Evolutionary conservation across 1,140 invertebrate genomes (phyloP).

Genomic region (Popillia japonica): DNA sequence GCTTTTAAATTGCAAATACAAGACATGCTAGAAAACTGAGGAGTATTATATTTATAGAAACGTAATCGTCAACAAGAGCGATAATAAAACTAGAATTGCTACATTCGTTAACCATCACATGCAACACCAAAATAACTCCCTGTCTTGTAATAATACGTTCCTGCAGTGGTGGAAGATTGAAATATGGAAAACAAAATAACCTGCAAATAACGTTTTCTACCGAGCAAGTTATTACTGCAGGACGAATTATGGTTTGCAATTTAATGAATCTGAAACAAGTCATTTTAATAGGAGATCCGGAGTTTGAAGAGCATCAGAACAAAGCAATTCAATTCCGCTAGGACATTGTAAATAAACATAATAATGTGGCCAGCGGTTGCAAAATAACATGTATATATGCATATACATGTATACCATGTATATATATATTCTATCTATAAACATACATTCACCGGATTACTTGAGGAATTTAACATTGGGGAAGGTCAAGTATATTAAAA

Average conservation of each 20-base stretch:
- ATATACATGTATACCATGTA: not conserved
- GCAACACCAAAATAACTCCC: not conserved
- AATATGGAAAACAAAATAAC: not conserved
- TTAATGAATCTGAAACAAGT: not conserved
- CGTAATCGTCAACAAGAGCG: not conserved
- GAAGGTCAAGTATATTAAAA: slow-evolving; percentile 13
- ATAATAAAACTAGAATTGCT: slow-evolving; percentile 1
- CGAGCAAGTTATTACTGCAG: not conserved
- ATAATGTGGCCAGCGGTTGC: not conserved
- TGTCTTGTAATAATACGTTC: not conserved
- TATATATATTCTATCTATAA: not conserved
- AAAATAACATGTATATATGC: not conserved
- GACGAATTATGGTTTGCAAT: not conserved
- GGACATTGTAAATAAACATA: not conserved
- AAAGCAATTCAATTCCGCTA: slow-evolving; percentile 1
- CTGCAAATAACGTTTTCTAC: not conserved
- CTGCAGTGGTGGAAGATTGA: not conserved
- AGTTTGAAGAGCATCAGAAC: not conserved
- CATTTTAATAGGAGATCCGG: not conserved
- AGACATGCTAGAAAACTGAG: not conserved
- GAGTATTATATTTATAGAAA: slow-evolving; percentile 7
- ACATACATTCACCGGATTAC: not conserved
- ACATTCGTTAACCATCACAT: not conserved
- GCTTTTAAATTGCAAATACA: not conserved
- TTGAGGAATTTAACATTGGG: slow-evolving; percentile 14